Evolutionary conservation across 2,113 vertebrate genomes (phyloP), one percentile per base, ranked within the genome.

Genomic region (Piprites chloris): DNA sequence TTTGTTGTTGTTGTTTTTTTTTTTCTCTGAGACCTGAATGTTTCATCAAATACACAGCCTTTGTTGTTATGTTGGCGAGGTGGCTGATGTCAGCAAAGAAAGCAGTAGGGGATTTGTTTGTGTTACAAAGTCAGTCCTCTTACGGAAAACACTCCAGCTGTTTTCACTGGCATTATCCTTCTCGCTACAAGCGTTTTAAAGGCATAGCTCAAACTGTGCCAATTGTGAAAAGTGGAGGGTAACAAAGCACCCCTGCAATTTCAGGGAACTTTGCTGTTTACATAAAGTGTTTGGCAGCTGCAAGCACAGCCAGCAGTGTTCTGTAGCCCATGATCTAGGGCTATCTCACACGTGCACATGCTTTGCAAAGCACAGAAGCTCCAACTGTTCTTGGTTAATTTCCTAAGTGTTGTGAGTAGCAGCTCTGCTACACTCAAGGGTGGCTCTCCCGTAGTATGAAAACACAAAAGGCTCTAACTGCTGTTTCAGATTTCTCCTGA

Each of bases 61-160:
- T 75, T 93, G 76, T 95, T 96, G 83, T 86, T 93, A 74, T 32
- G 47, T 21, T 75, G 76, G 79, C 75, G 37, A 96, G 79, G 65
- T 68, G 61, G 65, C 69, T 86, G 82, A 93, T 68, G 73, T 97
- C 85, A 96, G 85, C 92, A 90, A 63, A 81, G 68, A 75, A 56
- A 88, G 49, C 92, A 92, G 91, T 27, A 91, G 95, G 94, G 89
- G 85, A 74, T 73, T 69, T 96, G 83, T 95, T 96, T 94, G 47
- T 78, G 35, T 7, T 24, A 89, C 24, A 27, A 69, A 92, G 72
- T 55, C 82, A 72, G 23, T 81, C 37, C 56, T 89, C 92, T 61
- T 32, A 81, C 0, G 12, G 83, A 96, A 95, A 95, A 97, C 72
- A 95, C 8, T 56, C 56, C 39, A 56, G 32, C 65, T 96, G 61